A percentile compares a stretch with the other conserved stretches of the same genome.
These are phyloP conservation scores for Myopa tessellatipennis DNA, from an alignment of 2,888 invertebrate species.

Conservation along the genomic window DNA sequence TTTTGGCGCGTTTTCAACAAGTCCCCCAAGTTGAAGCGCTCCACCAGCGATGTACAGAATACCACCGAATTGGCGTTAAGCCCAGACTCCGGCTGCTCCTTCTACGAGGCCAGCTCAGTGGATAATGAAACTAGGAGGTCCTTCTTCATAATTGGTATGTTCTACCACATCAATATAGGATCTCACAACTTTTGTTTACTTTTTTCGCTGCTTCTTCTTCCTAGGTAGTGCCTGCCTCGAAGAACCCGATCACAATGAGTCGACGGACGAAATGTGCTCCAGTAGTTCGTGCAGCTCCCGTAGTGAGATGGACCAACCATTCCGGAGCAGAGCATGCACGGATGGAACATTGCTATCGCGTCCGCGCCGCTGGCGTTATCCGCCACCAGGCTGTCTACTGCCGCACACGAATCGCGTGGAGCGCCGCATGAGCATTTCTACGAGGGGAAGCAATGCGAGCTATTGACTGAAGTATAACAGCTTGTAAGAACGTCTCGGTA, in stretches of 20 bases:
- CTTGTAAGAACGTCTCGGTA: neutral
- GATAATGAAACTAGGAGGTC: constrained; percentile 61
- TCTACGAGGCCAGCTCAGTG: constrained; percentile 65
- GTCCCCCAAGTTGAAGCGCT: constrained; percentile 74
- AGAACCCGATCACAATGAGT: constrained; percentile 72
- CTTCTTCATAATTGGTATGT: constrained; percentile 62
- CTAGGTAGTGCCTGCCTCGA: constrained; percentile 75
- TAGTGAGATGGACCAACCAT: constrained; percentile 70
- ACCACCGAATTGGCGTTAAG: constrained; percentile 70
- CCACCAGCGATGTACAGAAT: constrained; percentile 71
- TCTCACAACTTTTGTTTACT: neutral
- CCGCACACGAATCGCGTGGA: constrained; percentile 71
- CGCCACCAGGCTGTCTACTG: constrained; percentile 68
- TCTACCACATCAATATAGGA: too few relatives aligned
- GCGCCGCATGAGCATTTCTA: constrained; percentile 83
- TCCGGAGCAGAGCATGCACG: constrained; percentile 81
- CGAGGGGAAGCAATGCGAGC: constrained; percentile 69
- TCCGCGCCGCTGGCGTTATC: constrained; percentile 73
- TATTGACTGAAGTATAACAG: constrained; percentile 54
- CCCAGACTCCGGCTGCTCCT: constrained; percentile 69
- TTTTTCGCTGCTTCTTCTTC: constrained; percentile 8
- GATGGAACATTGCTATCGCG: constrained; percentile 75
- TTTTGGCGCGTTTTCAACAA: constrained; percentile 81
- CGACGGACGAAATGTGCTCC: constrained; percentile 69
- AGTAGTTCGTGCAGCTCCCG: constrained; percentile 68